Conservation (phyloP, 2,113 vertebrate species). For the Corythornis vintsioides region DNA sequence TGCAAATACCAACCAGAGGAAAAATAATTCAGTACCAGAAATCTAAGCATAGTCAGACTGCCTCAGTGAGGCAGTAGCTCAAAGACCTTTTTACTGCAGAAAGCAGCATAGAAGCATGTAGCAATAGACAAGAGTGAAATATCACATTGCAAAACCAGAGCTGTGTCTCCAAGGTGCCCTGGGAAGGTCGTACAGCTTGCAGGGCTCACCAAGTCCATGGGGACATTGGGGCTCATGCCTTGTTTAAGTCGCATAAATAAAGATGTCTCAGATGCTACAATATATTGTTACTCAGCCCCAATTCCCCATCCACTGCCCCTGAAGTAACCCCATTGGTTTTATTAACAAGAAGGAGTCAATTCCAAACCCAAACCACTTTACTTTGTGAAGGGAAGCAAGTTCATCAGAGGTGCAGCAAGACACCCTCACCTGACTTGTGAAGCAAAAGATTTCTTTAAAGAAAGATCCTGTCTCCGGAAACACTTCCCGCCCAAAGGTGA, state of each 20-base stretch:
- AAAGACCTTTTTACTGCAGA: not conserved
- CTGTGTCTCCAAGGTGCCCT: not conserved
- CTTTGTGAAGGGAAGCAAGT: not conserved
- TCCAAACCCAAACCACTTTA: not conserved
- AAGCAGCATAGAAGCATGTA: not conserved
- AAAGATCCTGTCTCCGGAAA: not conserved
- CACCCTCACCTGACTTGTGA: not conserved
- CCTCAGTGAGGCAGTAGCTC: not conserved
- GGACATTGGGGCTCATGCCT: accelerated
- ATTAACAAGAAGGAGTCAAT: not conserved
- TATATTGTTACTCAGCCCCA: not conserved
- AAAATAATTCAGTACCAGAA: not conserved
- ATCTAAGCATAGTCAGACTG: not conserved
- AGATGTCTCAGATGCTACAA: not conserved
- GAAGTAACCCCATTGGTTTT: not conserved
- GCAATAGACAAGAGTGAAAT: not conserved
- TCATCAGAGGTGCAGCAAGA: not conserved
- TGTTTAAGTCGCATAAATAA: not conserved
- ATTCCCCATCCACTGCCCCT: not conserved
- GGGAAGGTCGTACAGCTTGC: not conserved
- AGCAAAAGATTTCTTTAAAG: not conserved
- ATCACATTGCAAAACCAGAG: not conserved
- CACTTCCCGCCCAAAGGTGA: not conserved
- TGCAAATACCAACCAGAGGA: not conserved
- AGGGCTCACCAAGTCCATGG: not conserved